Evolutionary conservation across 2,888 invertebrate species (phyloP).

Genomic region (Atrina japonica): DNA sequence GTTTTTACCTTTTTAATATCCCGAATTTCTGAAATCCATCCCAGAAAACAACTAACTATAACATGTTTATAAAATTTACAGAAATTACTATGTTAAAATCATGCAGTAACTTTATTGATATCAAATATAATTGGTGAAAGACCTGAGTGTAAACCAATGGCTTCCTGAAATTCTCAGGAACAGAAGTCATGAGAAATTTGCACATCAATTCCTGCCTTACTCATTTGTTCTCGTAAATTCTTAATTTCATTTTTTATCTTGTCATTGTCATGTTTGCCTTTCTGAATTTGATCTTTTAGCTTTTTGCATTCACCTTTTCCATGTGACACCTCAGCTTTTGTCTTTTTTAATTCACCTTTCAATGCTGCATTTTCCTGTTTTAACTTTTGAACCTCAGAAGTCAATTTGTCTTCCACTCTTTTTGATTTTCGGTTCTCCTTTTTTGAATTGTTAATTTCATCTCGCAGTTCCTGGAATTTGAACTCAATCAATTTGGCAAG

Average conservation of each 20-base stretch:
- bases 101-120: too few species aligned
- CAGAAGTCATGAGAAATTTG: slow-evolving; percentile 39
- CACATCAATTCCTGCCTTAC: slow-evolving; percentile 43
- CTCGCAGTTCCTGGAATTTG: slow-evolving; percentile 48
- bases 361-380: slow-evolving; percentile 30
- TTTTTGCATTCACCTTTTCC: slow-evolving; percentile 40
- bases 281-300: slow-evolving; percentile 49
- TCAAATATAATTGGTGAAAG: too few species aligned
- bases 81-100: too few species aligned
- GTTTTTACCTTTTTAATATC: too few species aligned
- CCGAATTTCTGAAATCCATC: too few species aligned
- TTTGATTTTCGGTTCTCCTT: slow-evolving; percentile 37
- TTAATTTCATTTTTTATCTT: slow-evolving; percentile 55
- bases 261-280: slow-evolving; percentile 56
- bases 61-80: too few species aligned
- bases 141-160: too few species aligned
- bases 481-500: slow-evolving; percentile 57
- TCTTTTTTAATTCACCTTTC: slow-evolving; percentile 35
- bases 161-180: background rate
- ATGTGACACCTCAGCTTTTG: slow-evolving; percentile 25
- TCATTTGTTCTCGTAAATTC: slow-evolving; percentile 62
- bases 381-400: slow-evolving; percentile 33
- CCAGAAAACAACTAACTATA: too few species aligned
- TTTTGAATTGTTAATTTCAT: slow-evolving; percentile 29
- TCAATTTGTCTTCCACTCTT: slow-evolving; percentile 39